Conservation (phyloP, 2,888 invertebrate species). For the Hydrotaea diabolus region DNA sequence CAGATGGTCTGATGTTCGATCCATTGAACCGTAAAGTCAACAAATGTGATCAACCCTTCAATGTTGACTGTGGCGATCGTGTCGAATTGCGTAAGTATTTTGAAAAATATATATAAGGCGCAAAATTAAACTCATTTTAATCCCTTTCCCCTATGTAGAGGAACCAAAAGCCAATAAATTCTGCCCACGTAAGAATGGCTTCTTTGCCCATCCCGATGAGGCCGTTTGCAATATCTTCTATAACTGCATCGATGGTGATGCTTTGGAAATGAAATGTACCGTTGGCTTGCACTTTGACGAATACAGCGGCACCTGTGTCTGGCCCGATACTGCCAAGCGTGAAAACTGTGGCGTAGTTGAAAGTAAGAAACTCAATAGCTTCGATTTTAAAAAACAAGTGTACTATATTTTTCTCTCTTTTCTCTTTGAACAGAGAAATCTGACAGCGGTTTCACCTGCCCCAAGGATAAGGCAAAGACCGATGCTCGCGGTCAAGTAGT, state of each 20-base stretch:
- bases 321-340: constrained; percentile 91
- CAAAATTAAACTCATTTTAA: background rate
- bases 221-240: constrained; percentile 91
- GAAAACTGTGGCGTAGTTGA: constrained; percentile 85
- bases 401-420: background rate
- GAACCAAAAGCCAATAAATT: constrained; percentile 85
- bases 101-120: background rate
- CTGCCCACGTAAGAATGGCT: constrained; percentile 93
- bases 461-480: constrained; percentile 84
- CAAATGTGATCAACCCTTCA: constrained; percentile 96
- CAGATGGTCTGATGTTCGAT: constrained; percentile 95
- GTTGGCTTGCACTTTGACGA: constrained; percentile 94
- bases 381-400: background rate
- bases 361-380: constrained; percentile 80
- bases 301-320: constrained; percentile 93
- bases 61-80: constrained; percentile 94
- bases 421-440: constrained; percentile 84
- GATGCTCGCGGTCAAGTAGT: constrained; percentile 87
- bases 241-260: constrained; percentile 93
- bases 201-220: constrained; percentile 94
- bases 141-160: constrained; percentile 82
- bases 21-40: constrained; percentile 91
- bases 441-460: constrained; percentile 93
- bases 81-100: constrained; percentile 90
- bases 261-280: constrained; percentile 91